Percentiles rank a stretch among this genome's conserved stretches.
Evolutionary conservation across 2,888 invertebrate species (phyloP).

Genomic region (Limnephilus rhombicus): DNA sequence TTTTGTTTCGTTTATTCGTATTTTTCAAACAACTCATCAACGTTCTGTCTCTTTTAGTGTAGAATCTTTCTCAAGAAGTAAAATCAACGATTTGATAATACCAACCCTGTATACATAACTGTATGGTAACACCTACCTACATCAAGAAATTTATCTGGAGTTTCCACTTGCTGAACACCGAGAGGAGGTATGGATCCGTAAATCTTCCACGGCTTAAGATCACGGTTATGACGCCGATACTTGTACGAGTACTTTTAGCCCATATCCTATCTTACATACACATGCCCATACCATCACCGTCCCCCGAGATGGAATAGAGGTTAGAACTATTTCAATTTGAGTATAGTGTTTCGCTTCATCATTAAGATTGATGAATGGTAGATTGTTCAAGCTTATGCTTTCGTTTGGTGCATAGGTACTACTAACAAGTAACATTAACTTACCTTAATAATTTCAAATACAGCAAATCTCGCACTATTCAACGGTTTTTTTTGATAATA

Average conservation of each 20-base stretch:
- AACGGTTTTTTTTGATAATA: too few species aligned
- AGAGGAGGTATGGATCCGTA: neutral
- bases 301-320: neutral
- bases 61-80: neutral
- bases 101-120: neutral
- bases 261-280: neutral
- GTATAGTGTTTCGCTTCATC: neutral
- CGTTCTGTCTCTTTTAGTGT: neutral
- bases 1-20: neutral
- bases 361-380: neutral
- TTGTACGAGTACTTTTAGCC: neutral
- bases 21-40: neutral
- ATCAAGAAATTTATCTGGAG: neutral
- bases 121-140: neutral
- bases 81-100: neutral
- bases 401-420: neutral
- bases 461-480: too few species aligned
- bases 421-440: too few species aligned
- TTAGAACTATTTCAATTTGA: neutral
- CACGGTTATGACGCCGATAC: neutral
- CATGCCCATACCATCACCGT: neutral
- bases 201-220: neutral
- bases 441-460: too few species aligned
- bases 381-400: neutral
- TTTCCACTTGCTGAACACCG: neutral